These are phyloP conservation scores for Caenorhabditis parvicauda DNA, from an alignment of 2,888 invertebrate genomes.

Conservation along the genomic window DNA sequence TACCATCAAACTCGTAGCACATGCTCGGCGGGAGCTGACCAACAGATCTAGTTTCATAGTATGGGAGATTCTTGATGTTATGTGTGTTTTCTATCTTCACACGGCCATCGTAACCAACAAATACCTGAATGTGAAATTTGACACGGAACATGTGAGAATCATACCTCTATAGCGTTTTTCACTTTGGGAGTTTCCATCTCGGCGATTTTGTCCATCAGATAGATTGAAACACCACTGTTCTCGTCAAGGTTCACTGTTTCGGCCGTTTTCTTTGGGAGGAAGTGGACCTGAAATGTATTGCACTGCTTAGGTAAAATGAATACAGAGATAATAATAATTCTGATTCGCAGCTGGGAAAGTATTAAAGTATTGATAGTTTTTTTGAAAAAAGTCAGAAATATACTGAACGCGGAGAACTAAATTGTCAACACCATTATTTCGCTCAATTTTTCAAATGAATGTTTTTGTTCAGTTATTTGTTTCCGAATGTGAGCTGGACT, in stretches of 20 bases:
- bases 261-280: conserved; percentile 30
- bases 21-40: conserved; percentile 31
- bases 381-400: too few species aligned
- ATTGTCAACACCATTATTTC: too few species aligned
- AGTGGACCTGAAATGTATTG: conserved; percentile 36
- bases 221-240: conserved; percentile 41
- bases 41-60: conserved; percentile 32
- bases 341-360: too few species aligned
- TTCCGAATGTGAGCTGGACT: too few species aligned
- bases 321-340: too few species aligned
- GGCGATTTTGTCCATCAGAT: conserved; percentile 37
- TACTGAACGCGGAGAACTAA: too few species aligned
- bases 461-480: too few species aligned
- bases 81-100: conserved; percentile 46
- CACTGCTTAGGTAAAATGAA: too few species aligned
- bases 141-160: background rate
- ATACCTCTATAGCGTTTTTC: conserved; percentile 36
- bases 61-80: conserved; percentile 19
- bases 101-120: conserved; percentile 55
- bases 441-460: too few species aligned
- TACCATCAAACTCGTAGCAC: conserved; percentile 40
- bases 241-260: conserved; percentile 33
- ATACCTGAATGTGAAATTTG: conserved; percentile 20
- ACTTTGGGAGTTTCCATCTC: conserved; percentile 41
- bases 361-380: too few species aligned